A percentile compares a stretch with the other conserved stretches of the same genome.
phyloP scores from a whole-genome alignment of 2,888 invertebrate genomes.

The Cephus rjabovi region DNA sequence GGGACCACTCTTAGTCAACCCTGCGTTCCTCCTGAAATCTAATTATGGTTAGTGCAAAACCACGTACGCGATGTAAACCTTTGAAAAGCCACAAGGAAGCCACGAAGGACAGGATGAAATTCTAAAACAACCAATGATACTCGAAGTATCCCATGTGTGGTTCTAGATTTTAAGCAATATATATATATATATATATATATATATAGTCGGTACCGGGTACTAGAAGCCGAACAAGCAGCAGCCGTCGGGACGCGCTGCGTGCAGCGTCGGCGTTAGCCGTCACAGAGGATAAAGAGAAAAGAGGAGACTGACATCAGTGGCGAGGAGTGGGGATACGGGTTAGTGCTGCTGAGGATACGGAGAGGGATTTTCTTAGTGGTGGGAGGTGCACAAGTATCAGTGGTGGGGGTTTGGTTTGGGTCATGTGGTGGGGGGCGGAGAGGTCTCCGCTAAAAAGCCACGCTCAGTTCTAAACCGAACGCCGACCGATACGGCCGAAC shows the following conservation, averaged over 20 bases:
- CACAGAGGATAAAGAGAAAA: not conserved
- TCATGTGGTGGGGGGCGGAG: constrained; percentile 34
- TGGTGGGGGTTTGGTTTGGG: constrained; percentile 11
- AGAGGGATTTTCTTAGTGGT: not conserved
- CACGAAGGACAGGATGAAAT: not conserved
- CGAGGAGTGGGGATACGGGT: not conserved
- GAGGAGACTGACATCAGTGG: not conserved
- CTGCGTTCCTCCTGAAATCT: not conserved
- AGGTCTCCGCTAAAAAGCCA: constrained; percentile 42
- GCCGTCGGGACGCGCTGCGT: not conserved
- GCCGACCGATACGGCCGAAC: constrained; percentile 34
- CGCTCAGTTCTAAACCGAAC: constrained; percentile 54
- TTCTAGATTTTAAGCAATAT: not conserved
- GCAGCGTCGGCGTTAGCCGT: not conserved
- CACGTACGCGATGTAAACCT: not conserved
- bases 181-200: not conserved
- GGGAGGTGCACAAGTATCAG: not conserved
- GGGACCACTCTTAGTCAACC: not conserved
- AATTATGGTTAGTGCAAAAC: not conserved
- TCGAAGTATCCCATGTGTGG: not conserved
- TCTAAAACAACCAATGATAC: not conserved
- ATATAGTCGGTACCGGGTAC: not conserved
- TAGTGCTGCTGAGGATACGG: not conserved
- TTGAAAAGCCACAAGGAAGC: not conserved
- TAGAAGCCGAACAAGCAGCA: not conserved